These are phyloP conservation scores for Rhabdornis inornatus DNA, from an alignment of 2,113 vertebrate genomes.

Conservation along the genomic window DNA sequence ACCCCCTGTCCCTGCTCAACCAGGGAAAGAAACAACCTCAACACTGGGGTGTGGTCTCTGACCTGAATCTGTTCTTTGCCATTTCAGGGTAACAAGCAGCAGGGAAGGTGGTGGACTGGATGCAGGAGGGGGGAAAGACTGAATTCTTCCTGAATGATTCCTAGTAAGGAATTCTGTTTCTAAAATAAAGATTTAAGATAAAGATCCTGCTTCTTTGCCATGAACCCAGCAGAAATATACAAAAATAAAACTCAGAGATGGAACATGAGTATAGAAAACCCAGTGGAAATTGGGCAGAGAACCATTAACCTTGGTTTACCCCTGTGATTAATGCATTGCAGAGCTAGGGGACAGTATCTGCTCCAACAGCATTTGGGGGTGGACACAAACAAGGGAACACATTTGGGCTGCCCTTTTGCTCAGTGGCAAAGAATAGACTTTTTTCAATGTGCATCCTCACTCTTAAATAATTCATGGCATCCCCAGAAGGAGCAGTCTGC, in stretches of 20 bases:
- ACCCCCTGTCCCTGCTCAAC: neutral
- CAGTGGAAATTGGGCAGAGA: neutral
- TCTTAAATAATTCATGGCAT: neutral
- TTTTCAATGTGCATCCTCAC: accelerated
- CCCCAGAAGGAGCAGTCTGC: neutral
- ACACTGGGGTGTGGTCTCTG: neutral
- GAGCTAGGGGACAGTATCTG: neutral
- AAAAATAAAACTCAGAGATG: neutral
- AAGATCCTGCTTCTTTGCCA: neutral
- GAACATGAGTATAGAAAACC: neutral
- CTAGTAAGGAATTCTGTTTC: neutral
- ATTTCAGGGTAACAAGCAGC: neutral
- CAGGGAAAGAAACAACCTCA: neutral
- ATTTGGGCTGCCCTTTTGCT: neutral
- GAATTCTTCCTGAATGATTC: neutral
- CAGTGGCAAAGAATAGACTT: neutral
- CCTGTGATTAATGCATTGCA: neutral
- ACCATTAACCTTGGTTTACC: neutral
- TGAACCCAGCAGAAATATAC: accelerated
- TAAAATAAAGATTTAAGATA: neutral
- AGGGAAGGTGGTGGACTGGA: neutral
- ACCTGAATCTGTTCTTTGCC: neutral
- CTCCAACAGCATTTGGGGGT: neutral
- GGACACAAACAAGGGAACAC: neutral
- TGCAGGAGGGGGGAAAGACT: neutral